Evolutionary conservation across 2,797 vertebrate species (phyloP).

Genomic region (Microtus californicus): DNA sequence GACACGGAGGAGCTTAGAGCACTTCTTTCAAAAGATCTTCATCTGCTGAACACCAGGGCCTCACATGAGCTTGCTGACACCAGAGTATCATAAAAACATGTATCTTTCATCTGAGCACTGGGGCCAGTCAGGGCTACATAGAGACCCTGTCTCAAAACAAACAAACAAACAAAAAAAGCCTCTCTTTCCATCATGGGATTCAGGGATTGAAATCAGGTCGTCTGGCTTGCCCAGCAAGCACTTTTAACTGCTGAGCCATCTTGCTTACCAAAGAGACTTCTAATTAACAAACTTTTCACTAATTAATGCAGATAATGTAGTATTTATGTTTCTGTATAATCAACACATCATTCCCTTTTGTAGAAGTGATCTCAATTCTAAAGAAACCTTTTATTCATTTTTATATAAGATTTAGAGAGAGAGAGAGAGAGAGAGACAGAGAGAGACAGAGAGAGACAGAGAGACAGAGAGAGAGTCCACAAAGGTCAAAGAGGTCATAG

Average conservation of each 20-base stretch:
- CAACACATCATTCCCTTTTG: neutral
- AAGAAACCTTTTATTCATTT: neutral
- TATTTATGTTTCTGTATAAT: conserved; percentile 5
- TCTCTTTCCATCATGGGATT: neutral
- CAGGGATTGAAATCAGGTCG: neutral
- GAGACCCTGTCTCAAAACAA: neutral
- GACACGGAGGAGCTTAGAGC: neutral
- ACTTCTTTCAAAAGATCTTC: neutral
- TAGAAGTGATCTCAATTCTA: conserved; percentile 14
- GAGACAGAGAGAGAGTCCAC: no score
- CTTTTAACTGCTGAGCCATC: neutral
- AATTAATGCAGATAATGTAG: conserved; percentile 11
- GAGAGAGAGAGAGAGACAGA: no score
- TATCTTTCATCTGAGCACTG: neutral
- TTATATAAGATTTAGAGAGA: neutral
- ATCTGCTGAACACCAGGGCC: neutral
- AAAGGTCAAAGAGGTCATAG: neutral
- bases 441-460: no score
- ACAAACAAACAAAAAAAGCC: neutral
- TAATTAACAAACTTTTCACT: conserved; percentile 34
- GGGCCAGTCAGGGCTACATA: neutral
- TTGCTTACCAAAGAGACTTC: neutral
- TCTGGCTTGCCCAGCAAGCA: neutral
- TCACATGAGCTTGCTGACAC: conserved; percentile 25
- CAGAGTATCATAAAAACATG: neutral